Evolutionary conservation across 92 coral and sea anemone genomes (phyloP), one percentile per base, ranked within the genome.

Genomic region (Anthopleura xanthogrammica): DNA sequence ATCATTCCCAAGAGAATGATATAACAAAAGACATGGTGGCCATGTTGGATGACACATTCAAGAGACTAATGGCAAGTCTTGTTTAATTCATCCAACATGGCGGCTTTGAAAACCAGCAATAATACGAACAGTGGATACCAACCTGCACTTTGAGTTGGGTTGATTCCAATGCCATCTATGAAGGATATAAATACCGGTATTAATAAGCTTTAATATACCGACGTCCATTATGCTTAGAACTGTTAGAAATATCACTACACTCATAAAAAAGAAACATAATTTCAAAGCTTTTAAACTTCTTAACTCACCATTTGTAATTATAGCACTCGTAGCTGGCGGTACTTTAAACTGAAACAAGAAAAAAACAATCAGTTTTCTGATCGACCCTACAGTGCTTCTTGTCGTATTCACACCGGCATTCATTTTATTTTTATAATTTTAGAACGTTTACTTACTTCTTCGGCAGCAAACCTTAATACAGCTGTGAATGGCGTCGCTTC

Each of bases 71-170:
- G 36, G 36, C 36, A 29, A 29, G 36, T 29, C 36, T 29, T 29
- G 36, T 29, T 29, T 29, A 29, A 29, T 29, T 29, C 36, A 29
- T 29, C 36, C 36, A 29, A 29, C 36, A 29, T 29, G 36, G 36
- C 1, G 36, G 36, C 36, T 29, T 29, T 29, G 1, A 29, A 29
- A 29, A 29, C 36, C 14, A 42, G 42, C 17, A 23, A 68, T 5
- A 7, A 68, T 2, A 62, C 17, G 4, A 62, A 19, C 7, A 22
- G 42, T 43, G 16, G 56, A 19, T 36, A 74, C 86, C 60, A 79
- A 97, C 99, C 99, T 92, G 99, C 99, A 89, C 93, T 97, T 85
- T 97, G 99, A 55, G 98, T 83, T 55, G 99, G 99, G 82, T 97
- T 97, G 40, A 97, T 97, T 24, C 99, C 99, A 82, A 97, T 97